Evolutionary conservation across 2,797 vertebrate genomes (phyloP).

Genomic region (Cryptoprocta ferox): DNA sequence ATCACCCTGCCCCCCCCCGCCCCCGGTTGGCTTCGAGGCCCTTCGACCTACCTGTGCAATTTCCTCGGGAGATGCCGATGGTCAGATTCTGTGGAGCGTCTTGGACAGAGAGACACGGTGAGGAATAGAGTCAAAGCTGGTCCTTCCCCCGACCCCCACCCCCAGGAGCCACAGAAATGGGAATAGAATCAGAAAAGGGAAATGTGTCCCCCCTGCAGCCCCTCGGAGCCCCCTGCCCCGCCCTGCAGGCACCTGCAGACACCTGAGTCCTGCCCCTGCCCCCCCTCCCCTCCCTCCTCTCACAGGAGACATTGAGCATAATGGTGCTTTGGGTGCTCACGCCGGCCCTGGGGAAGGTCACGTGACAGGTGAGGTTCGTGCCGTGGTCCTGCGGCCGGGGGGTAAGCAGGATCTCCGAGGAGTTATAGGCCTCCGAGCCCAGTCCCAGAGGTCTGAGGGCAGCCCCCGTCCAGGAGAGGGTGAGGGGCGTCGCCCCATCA

Average conservation of each 20-base stretch:
- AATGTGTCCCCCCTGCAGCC: neutral
- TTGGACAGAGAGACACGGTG: neutral
- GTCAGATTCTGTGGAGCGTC: slow-evolving; percentile 55
- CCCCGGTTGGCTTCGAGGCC: neutral
- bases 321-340: neutral
- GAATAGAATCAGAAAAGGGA: neutral
- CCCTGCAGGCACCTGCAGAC: accelerated
- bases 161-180: neutral
- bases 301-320: slow-evolving; percentile 20
- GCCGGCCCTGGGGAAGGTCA: neutral
- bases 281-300: neutral
- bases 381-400: neutral
- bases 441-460: accelerated
- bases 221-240: accelerated
- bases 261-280: neutral
- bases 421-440: neutral
- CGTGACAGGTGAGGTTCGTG: slow-evolving; percentile 13
- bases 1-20: neutral
- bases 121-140: neutral
- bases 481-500: accelerated
- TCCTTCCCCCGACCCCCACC: accelerated
- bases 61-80: neutral
- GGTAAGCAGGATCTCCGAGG: neutral
- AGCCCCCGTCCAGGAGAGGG: neutral
- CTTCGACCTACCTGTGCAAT: neutral